Evolutionary conservation across 2,797 vertebrate genomes (phyloP).

Genomic region (Takifugu rubripes): DNA sequence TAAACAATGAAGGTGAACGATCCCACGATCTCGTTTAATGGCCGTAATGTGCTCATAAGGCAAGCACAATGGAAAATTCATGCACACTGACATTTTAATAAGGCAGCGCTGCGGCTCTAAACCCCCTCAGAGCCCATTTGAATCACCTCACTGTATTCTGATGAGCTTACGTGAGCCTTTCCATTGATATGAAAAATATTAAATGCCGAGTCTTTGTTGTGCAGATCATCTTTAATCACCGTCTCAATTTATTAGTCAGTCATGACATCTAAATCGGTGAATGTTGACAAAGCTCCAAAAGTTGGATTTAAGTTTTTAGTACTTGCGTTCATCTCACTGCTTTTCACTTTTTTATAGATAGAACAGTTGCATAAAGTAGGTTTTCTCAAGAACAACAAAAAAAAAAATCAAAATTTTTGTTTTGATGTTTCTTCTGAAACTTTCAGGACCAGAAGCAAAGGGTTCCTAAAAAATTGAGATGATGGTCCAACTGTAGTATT

Average conservation of each 20-base stretch:
- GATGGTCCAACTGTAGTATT: neutral
- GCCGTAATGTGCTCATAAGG: constrained; percentile 36
- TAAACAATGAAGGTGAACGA: constrained; percentile 34
- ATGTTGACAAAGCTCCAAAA: neutral
- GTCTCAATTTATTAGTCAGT: constrained; percentile 22
- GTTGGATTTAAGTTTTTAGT: neutral
- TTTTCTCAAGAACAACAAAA: neutral
- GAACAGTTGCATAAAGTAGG: neutral
- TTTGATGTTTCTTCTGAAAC: neutral
- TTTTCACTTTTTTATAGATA: neutral
- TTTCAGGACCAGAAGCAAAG: neutral
- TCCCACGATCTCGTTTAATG: constrained; percentile 33
- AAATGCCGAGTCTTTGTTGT: constrained; percentile 6
- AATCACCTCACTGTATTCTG: constrained; percentile 32
- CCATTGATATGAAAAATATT: constrained; percentile 25
- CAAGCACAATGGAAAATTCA: constrained; percentile 26
- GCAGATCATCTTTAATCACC: constrained; percentile 26
- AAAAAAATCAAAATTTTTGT: neutral
- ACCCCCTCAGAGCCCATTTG: constrained; percentile 12
- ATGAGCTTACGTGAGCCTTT: constrained; percentile 26
- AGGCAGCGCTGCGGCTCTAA: constrained; percentile 17
- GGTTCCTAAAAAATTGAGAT: neutral
- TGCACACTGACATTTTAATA: constrained; percentile 41
- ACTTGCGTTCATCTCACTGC: neutral
- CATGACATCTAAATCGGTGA: constrained; percentile 3